Base-by-base conservation (phyloP, 2,888 invertebrate genomes). In the Tiphia femorata region DNA sequence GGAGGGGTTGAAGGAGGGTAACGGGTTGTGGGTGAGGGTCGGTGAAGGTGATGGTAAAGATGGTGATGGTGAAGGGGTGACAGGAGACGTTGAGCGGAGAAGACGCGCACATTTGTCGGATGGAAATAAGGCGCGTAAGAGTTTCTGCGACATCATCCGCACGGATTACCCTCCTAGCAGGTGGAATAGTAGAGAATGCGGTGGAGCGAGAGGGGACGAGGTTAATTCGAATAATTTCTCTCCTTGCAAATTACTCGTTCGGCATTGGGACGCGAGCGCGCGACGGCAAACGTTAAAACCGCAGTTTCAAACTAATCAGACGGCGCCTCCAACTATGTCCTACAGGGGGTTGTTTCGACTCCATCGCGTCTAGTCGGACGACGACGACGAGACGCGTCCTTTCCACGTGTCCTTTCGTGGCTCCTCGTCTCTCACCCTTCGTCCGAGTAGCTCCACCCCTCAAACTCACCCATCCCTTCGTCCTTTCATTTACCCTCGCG, bases 271-370 rank as follows among this genome's bases (percentile, higher is more conserved):
- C n/a, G n/a, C n/a, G n/a, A n/a, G n/a, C 12, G 33, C 12, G 41
- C 41, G 20, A 16, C n/a, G 23, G 49, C 52, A 53, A 58, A 58
- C 63, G 52, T 64, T 58, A 56, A 58, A 64, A 56, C 58, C 49
- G 48, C 62, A 57, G 48, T 62, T 62, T 21, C 37, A 29, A 63
- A 62, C 62, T 63, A 63, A 64, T 64, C 63, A 62, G 51, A 64
- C 51, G 47, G 25, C 21, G 52, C n/a, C n/a, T 47, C 30, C 35
- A 53, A 53, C 62, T 62, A 62, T n/a, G n/a, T 62, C 42, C 17
- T 1, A 10, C 10, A n/a, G 25, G 16, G 14, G 14, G 23, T 42
- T 17, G 14, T 42, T 16, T 17, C 42, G 16, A 17, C 14, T n/a
- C n/a, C n/a, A 14, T 33, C 33, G 33, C 14, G 14, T 33, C 33